Conservation (phyloP, 2,797 vertebrate genomes). For the Siniperca obscura region DNA sequence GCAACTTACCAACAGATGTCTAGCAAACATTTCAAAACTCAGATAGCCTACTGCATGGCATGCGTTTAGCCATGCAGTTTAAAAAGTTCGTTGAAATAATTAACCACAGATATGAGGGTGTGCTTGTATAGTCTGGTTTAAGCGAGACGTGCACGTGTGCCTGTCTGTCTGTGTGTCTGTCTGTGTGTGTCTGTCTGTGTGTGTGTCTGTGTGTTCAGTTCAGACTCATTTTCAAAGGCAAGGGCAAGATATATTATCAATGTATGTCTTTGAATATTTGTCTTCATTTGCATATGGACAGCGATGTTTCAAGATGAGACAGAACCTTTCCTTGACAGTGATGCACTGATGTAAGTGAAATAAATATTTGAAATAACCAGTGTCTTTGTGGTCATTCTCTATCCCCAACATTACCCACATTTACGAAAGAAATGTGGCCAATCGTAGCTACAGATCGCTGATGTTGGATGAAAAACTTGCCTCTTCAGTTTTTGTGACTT, state of each 20-base stretch:
- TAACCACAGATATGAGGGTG: background rate
- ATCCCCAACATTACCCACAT: background rate
- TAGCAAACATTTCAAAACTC: background rate
- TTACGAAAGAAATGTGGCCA: background rate
- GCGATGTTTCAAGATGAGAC: background rate
- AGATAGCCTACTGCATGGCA: background rate
- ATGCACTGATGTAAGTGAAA: slow-evolving; percentile 22
- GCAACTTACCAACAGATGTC: background rate
- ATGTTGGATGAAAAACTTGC: background rate
- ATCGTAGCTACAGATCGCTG: background rate
- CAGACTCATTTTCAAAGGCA: slow-evolving; percentile 73
- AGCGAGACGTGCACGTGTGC: slow-evolving; percentile 3
- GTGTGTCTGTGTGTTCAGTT: slow-evolving; percentile 41
- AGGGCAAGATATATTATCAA: slow-evolving; percentile 41
- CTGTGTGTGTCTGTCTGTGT: slow-evolving; percentile 31
- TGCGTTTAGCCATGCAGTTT: background rate
- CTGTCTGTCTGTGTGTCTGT: slow-evolving; percentile 21
- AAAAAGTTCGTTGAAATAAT: background rate
- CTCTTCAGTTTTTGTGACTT: background rate
- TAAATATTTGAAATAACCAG: slow-evolving; percentile 30
- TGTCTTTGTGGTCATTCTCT: slow-evolving; percentile 24
- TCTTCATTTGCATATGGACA: background rate
- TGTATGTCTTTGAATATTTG: background rate
- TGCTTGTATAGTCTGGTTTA: slow-evolving; percentile 3
- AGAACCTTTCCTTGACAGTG: background rate